Evolutionary conservation across 2,797 vertebrate genomes (phyloP).

Genomic region (Sciaenops ocellatus): DNA sequence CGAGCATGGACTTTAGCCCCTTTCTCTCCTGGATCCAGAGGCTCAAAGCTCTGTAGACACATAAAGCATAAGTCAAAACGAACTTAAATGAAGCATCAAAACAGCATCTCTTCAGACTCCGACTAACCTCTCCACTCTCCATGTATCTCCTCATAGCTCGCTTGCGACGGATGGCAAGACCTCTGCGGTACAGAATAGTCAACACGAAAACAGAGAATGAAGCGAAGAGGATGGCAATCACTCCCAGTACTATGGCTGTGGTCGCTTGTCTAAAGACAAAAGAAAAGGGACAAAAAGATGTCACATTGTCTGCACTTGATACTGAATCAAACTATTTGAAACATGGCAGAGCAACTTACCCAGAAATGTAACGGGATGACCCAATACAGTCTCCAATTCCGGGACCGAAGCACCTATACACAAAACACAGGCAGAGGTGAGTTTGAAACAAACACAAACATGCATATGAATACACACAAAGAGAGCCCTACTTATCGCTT

Average conservation of each 20-base stretch:
- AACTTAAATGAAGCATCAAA: background rate
- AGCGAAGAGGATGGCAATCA: constrained; percentile 82
- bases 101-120: background rate
- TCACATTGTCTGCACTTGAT: constrained; percentile 5
- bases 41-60: constrained; percentile 89
- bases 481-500: constrained; percentile 42
- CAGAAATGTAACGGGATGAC: constrained; percentile 28
- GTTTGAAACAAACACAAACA: constrained; percentile 1
- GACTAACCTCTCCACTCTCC: constrained; percentile 91
- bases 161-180: constrained; percentile 92
- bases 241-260: constrained; percentile 86
- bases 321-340: background rate
- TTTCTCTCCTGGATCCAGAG: constrained; percentile 92
- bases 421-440: background rate
- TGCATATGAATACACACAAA: background rate
- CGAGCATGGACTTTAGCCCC: constrained; percentile 90
- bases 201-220: constrained; percentile 86
- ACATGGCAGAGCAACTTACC: constrained; percentile 47
- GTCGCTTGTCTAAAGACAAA: constrained; percentile 77
- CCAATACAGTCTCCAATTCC: constrained; percentile 62
- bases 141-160: constrained; percentile 95
- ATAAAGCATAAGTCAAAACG: constrained; percentile 14
- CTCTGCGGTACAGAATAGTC: constrained; percentile 89
- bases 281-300: background rate
- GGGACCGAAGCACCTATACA: constrained; percentile 76